phyloP scores from a whole-genome alignment of 2,888 invertebrate genomes.

The Ischnus inquisitorius region DNA sequence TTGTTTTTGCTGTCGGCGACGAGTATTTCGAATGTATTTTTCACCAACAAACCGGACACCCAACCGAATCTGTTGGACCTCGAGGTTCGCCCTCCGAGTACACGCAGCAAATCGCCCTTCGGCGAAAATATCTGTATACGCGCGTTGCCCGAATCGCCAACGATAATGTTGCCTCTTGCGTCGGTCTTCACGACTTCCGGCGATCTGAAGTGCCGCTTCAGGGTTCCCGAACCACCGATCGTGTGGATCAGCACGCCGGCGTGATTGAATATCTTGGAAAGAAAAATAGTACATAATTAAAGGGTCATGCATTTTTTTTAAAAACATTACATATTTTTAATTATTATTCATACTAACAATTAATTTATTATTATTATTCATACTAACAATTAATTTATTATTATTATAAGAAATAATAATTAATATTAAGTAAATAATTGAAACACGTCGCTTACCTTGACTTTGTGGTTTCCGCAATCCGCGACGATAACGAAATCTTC shows the following conservation, averaged over 20 bases:
- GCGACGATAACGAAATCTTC: slow-evolving; percentile 87
- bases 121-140: slow-evolving; percentile 92
- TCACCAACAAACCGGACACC: slow-evolving; percentile 90
- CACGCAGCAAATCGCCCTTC: slow-evolving; percentile 89
- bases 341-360: too few species aligned
- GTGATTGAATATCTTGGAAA: slow-evolving; percentile 73
- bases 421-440: not conserved
- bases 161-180: slow-evolving; percentile 90
- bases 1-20: slow-evolving; percentile 88
- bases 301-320: not conserved
- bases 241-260: slow-evolving; percentile 71
- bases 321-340: not conserved
- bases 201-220: slow-evolving; percentile 87
- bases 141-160: slow-evolving; percentile 93
- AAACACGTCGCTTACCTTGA: slow-evolving; percentile 85
- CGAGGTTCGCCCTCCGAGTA: slow-evolving; percentile 88
- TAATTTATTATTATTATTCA: too few species aligned
- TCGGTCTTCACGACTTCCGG: slow-evolving; percentile 92
- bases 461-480: slow-evolving; percentile 91
- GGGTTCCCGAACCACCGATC: slow-evolving; percentile 72
- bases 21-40: slow-evolving; percentile 88
- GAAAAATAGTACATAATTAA: slow-evolving; percentile 6
- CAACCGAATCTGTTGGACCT: slow-evolving; percentile 88
- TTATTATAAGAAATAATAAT: not conserved
- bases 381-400: too few species aligned